Evolutionary conservation across 1,140 invertebrate species (phyloP), one percentile per base, ranked within the genome.

Genomic region (Eumaeus atala): DNA sequence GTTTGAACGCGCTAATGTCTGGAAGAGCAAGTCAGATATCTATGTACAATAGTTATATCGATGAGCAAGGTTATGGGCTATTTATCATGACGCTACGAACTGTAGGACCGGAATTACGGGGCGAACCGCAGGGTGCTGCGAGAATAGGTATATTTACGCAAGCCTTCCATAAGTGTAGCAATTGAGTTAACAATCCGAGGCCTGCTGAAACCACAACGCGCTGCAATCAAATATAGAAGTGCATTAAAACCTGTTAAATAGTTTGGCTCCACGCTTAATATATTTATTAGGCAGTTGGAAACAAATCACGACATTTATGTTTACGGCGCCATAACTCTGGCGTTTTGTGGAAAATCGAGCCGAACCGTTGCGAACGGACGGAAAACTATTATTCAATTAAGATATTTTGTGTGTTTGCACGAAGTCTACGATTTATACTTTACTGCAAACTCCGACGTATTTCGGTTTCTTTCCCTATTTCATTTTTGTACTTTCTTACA

Each of bases 321-420:
- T 50, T 35, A 50, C 48, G 28, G 34, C 48, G 48, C 48, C 14
- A 35, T 35, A 35, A 50, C 28, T 14, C 35, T n/a, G 21, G 48
- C 28, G 48, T 50, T 50, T 40, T 42, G 36, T 42, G 51, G 51
- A 33, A 53, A 53, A 40, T 40, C 36, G 36, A 33, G 36, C 35
- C 11, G 21, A 33, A 11, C n/a, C 48, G 48, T 14, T 33, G 7
- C 33, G 12, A 17, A 51, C 49, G 48, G 14, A 11, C 49, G 37
- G 17, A 40, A 40, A 49, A 18, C 36, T 51, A 57, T 56, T 51
- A 56, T 59, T 48, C 50, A 53, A 53, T 53, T 48, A 53, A 34
- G 18, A 58, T 48, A 28, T 28, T 28, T 28, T 58, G 56, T 58
- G 33, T 53, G 49, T 58, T 58, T 54, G 16, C 9, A 47, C 14